Evolutionary conservation across 2,113 vertebrate species (phyloP).

Genomic region (Oostethus manadensis): DNA sequence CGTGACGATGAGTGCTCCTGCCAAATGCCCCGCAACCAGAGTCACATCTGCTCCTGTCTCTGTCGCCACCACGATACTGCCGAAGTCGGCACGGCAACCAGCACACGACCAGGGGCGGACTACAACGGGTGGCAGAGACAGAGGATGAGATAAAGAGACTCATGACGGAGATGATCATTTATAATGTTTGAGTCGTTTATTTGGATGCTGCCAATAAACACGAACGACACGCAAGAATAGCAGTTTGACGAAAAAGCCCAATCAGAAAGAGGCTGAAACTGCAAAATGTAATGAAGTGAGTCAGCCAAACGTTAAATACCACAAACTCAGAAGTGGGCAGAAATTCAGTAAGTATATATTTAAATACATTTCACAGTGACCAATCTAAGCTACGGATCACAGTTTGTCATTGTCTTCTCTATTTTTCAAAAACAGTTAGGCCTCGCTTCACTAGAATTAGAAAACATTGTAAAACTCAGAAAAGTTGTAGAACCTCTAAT

Average conservation of each 20-base stretch:
- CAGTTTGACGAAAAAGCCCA: background rate
- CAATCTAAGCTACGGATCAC: no score
- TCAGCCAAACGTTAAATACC: background rate
- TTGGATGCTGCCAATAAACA: background rate
- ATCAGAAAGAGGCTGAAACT: background rate
- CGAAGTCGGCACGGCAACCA: conserved; percentile 67
- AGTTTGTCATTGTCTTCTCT: no score
- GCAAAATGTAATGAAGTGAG: background rate
- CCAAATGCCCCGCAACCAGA: conserved; percentile 73
- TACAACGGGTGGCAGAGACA: conserved; percentile 51
- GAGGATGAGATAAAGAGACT: conserved; percentile 33
- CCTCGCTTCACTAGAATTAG: no score
- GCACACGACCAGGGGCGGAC: conserved; percentile 60
- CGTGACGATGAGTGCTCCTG: conserved; percentile 71
- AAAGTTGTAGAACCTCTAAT: no score
- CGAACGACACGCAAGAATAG: background rate
- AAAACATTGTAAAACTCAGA: no score
- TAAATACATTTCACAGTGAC: no score
- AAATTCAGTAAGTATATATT: background rate
- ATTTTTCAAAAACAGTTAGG: no score
- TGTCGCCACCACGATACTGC: conserved; percentile 64
- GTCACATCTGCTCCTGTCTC: conserved; percentile 74
- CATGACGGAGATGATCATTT: conserved; percentile 33
- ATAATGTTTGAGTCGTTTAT: conserved; percentile 15
- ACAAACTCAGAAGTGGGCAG: background rate